A percentile compares a stretch with the other conserved stretches of the same genome.
Evolutionary conservation across 2,113 vertebrate genomes (phyloP).

Genomic region (Lophius piscatorius): DNA sequence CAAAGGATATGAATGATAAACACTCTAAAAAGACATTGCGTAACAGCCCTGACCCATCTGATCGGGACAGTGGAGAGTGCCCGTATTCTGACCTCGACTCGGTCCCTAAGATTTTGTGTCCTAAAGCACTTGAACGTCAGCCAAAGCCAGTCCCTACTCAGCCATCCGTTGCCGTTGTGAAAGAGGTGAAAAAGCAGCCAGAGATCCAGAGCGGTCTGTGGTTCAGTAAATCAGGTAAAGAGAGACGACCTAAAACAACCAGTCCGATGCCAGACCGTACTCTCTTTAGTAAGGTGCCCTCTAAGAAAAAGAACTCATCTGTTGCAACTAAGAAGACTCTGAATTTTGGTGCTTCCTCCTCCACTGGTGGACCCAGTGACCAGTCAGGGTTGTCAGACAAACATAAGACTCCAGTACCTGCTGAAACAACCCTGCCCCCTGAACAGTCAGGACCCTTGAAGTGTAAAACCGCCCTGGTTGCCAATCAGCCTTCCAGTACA

Average conservation of each 20-base stretch:
- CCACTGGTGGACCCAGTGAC: conserved; percentile 17
- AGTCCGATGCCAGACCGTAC: conserved; percentile 66
- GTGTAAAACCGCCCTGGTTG: conserved; percentile 28
- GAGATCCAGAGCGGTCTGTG: conserved; percentile 77
- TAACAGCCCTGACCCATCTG: conserved; percentile 29
- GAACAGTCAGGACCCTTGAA: conserved; percentile 40
- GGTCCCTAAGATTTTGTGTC: conserved; percentile 80
- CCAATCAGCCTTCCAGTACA: conserved; percentile 9
- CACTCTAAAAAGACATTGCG: conserved; percentile 42
- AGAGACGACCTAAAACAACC: conserved; percentile 73
- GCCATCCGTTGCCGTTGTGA: conserved; percentile 38
- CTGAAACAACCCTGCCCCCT: conserved; percentile 28
- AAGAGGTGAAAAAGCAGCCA: conserved; percentile 72
- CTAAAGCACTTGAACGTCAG: conserved; percentile 75
- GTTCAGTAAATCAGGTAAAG: conserved; percentile 80
- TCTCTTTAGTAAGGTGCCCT: conserved; percentile 66
- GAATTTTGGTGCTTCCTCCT: conserved; percentile 6
- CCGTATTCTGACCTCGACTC: conserved; percentile 81
- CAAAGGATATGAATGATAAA: conserved; percentile 43
- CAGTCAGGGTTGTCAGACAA: conserved; percentile 31
- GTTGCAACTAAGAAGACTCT: conserved; percentile 48
- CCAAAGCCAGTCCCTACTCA: conserved; percentile 38
- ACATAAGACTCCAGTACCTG: conserved; percentile 16
- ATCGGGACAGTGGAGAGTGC: conserved; percentile 63
- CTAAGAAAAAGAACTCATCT: conserved; percentile 73